Evolutionary conservation across 2,797 vertebrate genomes (phyloP).

Genomic region (Prunella strophiata): DNA sequence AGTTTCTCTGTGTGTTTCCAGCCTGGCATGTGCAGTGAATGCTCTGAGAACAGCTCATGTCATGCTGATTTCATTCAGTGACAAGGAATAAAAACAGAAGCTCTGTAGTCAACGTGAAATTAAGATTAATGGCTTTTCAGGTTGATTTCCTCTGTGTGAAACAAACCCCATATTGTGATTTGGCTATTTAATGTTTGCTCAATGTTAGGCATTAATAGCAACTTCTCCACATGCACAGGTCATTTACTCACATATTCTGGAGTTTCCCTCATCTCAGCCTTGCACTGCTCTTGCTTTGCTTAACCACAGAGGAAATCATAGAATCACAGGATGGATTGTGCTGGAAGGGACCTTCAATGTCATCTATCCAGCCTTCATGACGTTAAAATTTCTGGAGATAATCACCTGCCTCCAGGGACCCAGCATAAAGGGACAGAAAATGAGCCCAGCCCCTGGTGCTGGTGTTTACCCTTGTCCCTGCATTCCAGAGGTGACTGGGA

Average conservation of each 20-base stretch:
- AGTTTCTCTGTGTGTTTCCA: neutral
- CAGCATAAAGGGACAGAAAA: neutral
- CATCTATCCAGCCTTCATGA: neutral
- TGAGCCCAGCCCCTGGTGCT: neutral
- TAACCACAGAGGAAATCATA: neutral
- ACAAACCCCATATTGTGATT: neutral
- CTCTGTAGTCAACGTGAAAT: neutral
- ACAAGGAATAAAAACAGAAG: neutral
- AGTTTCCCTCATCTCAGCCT: neutral
- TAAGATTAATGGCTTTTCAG: slow-evolving; percentile 26
- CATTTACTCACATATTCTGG: neutral
- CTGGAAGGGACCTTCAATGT: neutral
- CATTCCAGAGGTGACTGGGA: neutral
- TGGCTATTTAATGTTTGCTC: neutral
- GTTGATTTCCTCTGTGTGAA: neutral
- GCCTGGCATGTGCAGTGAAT: neutral
- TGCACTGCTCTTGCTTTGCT: neutral
- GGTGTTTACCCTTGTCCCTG: neutral
- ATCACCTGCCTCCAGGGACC: neutral
- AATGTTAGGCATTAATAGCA: neutral
- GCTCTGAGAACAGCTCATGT: neutral
- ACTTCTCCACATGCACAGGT: neutral
- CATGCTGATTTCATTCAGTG: neutral
- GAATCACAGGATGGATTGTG: neutral
- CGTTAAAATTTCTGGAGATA: neutral